These are phyloP conservation scores for Epirrita christyi DNA, from an alignment of 2,888 invertebrate genomes.

Conservation along the genomic window DNA sequence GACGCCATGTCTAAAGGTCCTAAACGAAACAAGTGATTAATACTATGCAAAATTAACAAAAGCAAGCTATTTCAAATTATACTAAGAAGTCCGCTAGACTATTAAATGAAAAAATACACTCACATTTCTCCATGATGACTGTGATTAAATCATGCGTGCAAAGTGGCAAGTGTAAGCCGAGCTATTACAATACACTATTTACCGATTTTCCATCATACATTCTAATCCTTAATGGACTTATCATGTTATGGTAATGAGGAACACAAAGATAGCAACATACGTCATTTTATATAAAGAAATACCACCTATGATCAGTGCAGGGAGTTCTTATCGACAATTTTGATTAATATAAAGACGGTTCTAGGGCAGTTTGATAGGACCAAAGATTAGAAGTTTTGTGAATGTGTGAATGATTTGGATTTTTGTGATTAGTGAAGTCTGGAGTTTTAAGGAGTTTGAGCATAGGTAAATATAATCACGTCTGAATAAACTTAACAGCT, in stretches of 20 bases:
- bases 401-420: constrained; percentile 13
- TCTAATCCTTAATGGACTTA: constrained; percentile 75
- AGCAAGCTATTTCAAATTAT: no score
- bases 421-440: constrained; percentile 1
- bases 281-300: constrained; percentile 59
- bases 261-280: constrained; percentile 68
- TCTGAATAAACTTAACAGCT: no score
- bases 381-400: constrained; percentile 10
- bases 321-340: constrained; percentile 23
- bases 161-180: constrained; percentile 30
- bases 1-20: no score
- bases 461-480: no score
- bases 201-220: constrained; percentile 33
- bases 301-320: constrained; percentile 26
- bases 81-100: no score
- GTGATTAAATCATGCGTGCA: constrained; percentile 31
- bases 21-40: no score
- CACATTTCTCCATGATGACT: constrained; percentile 7
- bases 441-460: no score
- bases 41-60: no score
- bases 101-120: not conserved
- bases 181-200: constrained; percentile 35
- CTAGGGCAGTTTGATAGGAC: constrained; percentile 25
- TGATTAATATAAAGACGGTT: constrained; percentile 39
- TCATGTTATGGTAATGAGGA: constrained; percentile 81